Evolutionary conservation across 2,888 invertebrate species (phyloP).

Genomic region (Tipula confusa): DNA sequence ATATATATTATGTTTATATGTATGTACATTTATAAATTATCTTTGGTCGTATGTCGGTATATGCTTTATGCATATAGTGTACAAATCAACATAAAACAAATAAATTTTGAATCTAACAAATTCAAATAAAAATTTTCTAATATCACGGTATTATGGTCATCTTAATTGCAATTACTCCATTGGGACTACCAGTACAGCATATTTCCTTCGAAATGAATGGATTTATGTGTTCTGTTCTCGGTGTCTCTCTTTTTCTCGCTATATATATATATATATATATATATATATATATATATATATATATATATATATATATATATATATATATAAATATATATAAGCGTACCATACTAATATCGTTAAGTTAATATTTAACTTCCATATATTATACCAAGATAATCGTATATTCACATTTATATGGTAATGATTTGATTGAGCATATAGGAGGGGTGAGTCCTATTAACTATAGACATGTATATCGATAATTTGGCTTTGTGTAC

Average conservation of each 20-base stretch:
- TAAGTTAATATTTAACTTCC: conserved; percentile 25
- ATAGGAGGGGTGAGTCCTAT: background rate
- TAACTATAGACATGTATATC: background rate
- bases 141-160: conserved; percentile 31
- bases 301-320: no score
- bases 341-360: background rate
- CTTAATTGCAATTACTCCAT: conserved; percentile 26
- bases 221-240: background rate
- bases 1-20: background rate
- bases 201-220: conserved; percentile 20
- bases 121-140: conserved; percentile 27
- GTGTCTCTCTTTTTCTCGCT: no score
- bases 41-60: background rate
- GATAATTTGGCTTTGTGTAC: no score
- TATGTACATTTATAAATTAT: background rate
- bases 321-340: no score
- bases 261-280: no score
- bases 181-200: conserved; percentile 21
- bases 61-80: no score
- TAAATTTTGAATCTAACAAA: background rate
- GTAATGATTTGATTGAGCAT: conserved; percentile 6
- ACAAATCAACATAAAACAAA: background rate
- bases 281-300: no score
- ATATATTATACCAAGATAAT: conserved; percentile 12
- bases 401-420: conserved; percentile 1